phyloP scores from a whole-genome alignment of 2,888 invertebrate species.

The Xylota segnis region DNA sequence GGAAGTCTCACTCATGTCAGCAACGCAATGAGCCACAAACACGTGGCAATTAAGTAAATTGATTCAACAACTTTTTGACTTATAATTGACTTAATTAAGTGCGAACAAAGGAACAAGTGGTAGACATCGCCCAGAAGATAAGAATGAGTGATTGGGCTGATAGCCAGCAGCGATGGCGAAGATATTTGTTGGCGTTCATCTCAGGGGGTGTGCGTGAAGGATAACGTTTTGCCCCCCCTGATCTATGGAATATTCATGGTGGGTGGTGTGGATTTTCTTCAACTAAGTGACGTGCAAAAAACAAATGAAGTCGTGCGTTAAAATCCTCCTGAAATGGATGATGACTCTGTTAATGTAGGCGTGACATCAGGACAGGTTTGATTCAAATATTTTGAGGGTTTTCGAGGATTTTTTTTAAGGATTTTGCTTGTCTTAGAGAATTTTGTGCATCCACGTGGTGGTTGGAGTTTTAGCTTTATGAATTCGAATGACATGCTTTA shows the following conservation, averaged over 20 bases:
- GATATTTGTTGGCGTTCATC: constrained; percentile 36
- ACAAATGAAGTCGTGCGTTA: background rate
- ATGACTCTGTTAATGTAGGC: too few relatives aligned
- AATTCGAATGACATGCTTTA: too few relatives aligned
- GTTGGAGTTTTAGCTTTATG: too few relatives aligned
- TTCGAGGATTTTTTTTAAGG: too few relatives aligned
- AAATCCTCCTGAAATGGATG: background rate
- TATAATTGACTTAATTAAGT: constrained; percentile 76
- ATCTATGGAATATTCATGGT: constrained; percentile 34
- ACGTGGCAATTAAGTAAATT: constrained; percentile 84
- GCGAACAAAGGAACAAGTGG: constrained; percentile 73
- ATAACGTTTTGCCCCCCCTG: background rate
- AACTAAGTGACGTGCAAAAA: background rate
- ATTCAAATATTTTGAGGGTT: too few relatives aligned
- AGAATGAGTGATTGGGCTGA: constrained; percentile 70
- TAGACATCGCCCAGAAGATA: constrained; percentile 65
- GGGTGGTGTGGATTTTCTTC: constrained; percentile 12
- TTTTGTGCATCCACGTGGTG: too few relatives aligned
- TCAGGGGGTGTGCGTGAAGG: background rate
- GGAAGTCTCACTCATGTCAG: constrained; percentile 66
- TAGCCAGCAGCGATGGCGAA: constrained; percentile 51
- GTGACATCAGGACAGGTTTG: too few relatives aligned
- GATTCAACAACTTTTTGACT: constrained; percentile 79
- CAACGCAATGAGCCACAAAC: constrained; percentile 79
- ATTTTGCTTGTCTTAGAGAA: too few relatives aligned